A percentile compares a stretch with the other conserved stretches of the same genome.
These are phyloP conservation scores for Xylota segnis DNA, from an alignment of 2,888 invertebrate genomes.

Conservation along the genomic window DNA sequence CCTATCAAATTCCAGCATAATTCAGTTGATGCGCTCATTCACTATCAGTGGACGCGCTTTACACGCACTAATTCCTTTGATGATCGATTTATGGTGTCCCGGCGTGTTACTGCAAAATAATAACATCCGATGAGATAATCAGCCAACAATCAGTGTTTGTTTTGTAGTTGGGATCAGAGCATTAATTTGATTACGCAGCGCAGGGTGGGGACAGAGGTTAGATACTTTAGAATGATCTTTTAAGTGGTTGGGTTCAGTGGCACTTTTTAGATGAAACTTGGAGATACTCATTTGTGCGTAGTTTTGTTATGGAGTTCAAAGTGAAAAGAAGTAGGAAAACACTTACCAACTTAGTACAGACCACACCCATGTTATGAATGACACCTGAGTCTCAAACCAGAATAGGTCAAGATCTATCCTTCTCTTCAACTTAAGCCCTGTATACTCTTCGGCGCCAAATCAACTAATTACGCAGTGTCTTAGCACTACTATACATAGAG, in stretches of 20 bases:
- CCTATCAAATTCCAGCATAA: not conserved
- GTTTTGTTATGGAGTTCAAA: too few relatives aligned
- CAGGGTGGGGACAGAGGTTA: not conserved
- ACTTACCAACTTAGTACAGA: too few relatives aligned
- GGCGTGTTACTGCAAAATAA: slow-evolving; percentile 12
- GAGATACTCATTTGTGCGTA: too few relatives aligned
- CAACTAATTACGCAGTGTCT: too few relatives aligned
- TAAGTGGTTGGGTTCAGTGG: not conserved
- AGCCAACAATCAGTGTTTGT: not conserved
- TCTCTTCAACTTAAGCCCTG: too few relatives aligned
- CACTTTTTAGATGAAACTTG: too few relatives aligned
- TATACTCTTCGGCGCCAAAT: too few relatives aligned
- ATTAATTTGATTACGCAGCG: slow-evolving; percentile 13
- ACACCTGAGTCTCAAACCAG: too few relatives aligned
- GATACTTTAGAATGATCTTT: slow-evolving; percentile 2
- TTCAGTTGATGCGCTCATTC: slow-evolving; percentile 5
- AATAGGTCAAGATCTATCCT: too few relatives aligned
- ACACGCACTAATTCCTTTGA: slow-evolving; percentile 24
- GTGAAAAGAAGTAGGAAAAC: too few relatives aligned
- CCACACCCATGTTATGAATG: too few relatives aligned
- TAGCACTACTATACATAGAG: too few relatives aligned
- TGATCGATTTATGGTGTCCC: slow-evolving; percentile 18
- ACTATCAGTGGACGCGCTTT: slow-evolving; percentile 17
- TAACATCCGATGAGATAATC: slow-evolving; percentile 19
- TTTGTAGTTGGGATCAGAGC: not conserved